Evolutionary conservation across 1,140 invertebrate genomes (phyloP).

Genomic region (Calycopis cecrops): DNA sequence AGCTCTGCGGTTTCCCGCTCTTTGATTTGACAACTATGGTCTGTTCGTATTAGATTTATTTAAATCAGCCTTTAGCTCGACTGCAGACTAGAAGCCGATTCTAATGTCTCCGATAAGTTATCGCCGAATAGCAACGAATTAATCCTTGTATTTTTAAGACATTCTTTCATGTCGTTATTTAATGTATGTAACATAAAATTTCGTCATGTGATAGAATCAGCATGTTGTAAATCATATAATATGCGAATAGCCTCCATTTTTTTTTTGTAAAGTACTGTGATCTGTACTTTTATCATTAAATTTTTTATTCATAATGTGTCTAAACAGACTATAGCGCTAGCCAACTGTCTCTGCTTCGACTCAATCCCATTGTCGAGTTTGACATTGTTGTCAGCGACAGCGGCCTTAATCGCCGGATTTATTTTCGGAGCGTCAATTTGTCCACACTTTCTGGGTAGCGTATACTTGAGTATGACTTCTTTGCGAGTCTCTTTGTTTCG

Average conservation of each 20-base stretch:
- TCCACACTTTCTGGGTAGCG: constrained; percentile 10
- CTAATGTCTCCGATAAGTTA: constrained; percentile 13
- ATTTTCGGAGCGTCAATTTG: background rate
- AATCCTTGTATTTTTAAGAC: too few species aligned
- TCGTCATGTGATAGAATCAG: constrained; percentile 21
- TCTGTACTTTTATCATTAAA: constrained; percentile 5
- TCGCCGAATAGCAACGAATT: too few species aligned
- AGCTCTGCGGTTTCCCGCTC: background rate
- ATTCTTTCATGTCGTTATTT: too few species aligned
- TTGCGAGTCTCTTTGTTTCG: constrained; percentile 13
- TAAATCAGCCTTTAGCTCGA: background rate
- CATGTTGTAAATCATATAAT: constrained; percentile 19
- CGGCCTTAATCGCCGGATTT: constrained; percentile 19
- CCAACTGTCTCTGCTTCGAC: constrained; percentile 11
- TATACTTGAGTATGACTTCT: constrained; percentile 11
- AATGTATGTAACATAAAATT: too few species aligned
- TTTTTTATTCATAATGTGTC: too few species aligned
- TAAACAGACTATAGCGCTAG: too few species aligned
- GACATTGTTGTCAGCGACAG: background rate
- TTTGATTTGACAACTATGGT: too few species aligned
- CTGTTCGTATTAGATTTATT: background rate
- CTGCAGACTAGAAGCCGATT: background rate
- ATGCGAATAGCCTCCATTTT: constrained; percentile 15
- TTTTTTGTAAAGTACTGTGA: background rate
- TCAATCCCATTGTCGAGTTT: constrained; percentile 17